Evolutionary conservation across 2,797 vertebrate species (phyloP).

Genomic region (Sebastes glaucus): DNA sequence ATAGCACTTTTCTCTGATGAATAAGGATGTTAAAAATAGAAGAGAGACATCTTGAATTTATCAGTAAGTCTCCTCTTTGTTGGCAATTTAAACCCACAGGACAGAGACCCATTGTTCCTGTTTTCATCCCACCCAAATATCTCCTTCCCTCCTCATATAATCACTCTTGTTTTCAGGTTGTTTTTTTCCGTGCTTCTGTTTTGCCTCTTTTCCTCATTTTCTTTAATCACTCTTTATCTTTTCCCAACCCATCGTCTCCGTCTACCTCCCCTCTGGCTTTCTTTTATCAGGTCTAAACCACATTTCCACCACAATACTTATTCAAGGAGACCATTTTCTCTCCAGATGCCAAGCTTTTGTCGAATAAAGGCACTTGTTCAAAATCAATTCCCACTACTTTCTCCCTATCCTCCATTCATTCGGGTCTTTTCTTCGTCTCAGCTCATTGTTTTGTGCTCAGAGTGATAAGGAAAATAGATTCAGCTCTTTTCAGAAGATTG

Average conservation of each 20-base stretch:
- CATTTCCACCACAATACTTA: conserved; percentile 60
- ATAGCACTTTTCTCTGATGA: conserved; percentile 24
- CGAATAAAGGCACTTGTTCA: conserved; percentile 61
- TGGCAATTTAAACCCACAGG: conserved; percentile 33
- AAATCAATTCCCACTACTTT: conserved; percentile 68
- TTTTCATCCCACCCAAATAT: conserved; percentile 5
- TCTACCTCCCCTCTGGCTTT: conserved; percentile 57
- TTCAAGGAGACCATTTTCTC: conserved; percentile 58
- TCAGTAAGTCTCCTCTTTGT: conserved; percentile 14
- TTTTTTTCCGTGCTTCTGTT: conserved; percentile 30
- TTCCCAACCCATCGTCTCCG: conserved; percentile 45
- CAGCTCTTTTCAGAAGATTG: conserved; percentile 44
- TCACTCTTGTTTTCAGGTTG: conserved; percentile 18
- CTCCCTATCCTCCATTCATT: conserved; percentile 29
- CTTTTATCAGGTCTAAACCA: conserved; percentile 68
- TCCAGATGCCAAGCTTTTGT: conserved; percentile 61
- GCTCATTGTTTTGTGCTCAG: conserved; percentile 57
- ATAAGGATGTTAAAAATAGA: conserved; percentile 35
- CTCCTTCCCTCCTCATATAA: background rate
- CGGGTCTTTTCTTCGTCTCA: conserved; percentile 37
- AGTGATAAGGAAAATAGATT: conserved; percentile 62
- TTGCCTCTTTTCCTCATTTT: conserved; percentile 42
- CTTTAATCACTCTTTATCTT: conserved; percentile 68
- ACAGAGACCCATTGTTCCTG: conserved; percentile 24
- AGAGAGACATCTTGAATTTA: conserved; percentile 20